Evolutionary conservation across 2,797 vertebrate genomes (phyloP).

Genomic region (Pterois miles): DNA sequence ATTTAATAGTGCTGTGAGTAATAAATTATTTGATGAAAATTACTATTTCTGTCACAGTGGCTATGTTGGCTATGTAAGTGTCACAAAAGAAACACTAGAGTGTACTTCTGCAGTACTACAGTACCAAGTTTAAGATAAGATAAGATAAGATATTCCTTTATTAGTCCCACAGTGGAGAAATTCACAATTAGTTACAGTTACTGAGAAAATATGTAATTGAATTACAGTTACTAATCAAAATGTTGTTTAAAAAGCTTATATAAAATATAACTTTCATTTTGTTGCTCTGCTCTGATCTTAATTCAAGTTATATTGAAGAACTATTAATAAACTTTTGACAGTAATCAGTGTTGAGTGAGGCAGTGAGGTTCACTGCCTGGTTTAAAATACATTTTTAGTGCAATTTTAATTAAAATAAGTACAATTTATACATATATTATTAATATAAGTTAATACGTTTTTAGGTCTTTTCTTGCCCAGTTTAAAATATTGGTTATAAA

Average conservation of each 20-base stretch:
- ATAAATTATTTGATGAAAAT: not conserved
- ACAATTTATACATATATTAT: too few relatives aligned
- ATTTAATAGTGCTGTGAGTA: not conserved
- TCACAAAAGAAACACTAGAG: not conserved
- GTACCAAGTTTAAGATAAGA: too few relatives aligned
- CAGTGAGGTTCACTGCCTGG: too few relatives aligned
- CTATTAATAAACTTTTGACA: not conserved
- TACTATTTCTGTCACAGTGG: not conserved
- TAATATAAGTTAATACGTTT: not conserved
- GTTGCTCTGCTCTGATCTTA: not conserved
- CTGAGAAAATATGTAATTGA: too few relatives aligned
- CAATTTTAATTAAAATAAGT: too few relatives aligned
- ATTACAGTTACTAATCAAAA: too few relatives aligned
- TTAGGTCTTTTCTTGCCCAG: not conserved
- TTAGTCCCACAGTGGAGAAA: too few relatives aligned
- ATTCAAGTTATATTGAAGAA: not conserved
- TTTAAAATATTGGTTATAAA: not conserved
- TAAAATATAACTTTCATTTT: not conserved
- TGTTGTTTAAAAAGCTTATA: not conserved
- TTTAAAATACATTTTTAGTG: too few relatives aligned
- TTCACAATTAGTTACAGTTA: too few relatives aligned
- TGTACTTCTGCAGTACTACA: too few relatives aligned
- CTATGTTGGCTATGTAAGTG: not conserved
- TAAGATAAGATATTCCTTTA: too few relatives aligned
- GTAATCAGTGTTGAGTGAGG: too few relatives aligned